phyloP scores from a whole-genome alignment of 2,888 invertebrate species.

The Melipona beecheii region DNA sequence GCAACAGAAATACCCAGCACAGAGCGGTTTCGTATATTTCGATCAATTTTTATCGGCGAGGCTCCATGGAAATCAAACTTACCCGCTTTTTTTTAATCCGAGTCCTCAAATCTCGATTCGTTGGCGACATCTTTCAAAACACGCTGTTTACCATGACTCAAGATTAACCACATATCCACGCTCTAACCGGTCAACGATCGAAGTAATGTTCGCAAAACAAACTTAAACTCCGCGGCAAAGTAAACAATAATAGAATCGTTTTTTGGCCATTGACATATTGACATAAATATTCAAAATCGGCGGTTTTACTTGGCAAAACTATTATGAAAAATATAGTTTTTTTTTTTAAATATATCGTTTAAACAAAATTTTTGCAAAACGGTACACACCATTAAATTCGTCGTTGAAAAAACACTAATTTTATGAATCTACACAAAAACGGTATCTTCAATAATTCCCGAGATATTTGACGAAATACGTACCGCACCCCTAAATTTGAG shows the following conservation, averaged over 20 bases:
- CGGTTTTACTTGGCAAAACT: background rate
- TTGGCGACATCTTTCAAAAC: background rate
- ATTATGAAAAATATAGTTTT: no score
- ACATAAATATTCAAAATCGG: background rate
- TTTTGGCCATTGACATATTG: background rate
- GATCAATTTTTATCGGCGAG: background rate
- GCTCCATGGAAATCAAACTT: background rate
- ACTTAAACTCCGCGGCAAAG: background rate
- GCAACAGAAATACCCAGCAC: background rate
- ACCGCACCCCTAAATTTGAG: no score
- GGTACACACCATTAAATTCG: no score
- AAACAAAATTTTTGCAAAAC: no score
- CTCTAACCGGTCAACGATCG: background rate
- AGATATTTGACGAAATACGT: no score
- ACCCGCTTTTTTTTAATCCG: background rate
- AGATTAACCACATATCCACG: background rate
- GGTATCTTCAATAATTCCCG: no score
- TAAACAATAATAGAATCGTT: background rate
- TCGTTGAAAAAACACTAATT: no score
- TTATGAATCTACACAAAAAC: no score
- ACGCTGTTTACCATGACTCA: background rate
- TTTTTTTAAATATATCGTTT: no score
- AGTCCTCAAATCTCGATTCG: background rate
- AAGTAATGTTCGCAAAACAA: background rate
- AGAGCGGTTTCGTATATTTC: background rate